Percentiles rank a stretch among this genome's conserved stretches.
Evolutionary conservation across 2,888 invertebrate genomes (phyloP).

Genomic region (Lydus trimaculatus): DNA sequence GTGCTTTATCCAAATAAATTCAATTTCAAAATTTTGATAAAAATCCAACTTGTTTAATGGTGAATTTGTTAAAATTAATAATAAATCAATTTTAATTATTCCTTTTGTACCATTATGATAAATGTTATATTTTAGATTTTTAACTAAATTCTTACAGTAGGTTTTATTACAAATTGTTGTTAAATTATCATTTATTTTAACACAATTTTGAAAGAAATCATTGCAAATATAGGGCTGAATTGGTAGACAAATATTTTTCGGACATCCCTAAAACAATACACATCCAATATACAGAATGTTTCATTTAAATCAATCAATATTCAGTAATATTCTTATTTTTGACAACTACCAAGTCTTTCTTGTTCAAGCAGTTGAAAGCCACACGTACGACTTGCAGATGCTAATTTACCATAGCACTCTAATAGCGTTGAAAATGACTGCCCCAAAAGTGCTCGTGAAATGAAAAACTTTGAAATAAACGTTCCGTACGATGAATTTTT

Average conservation of each 20-base stretch:
- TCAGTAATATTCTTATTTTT: too few relatives aligned
- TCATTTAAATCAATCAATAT: not conserved
- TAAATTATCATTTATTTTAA: slow-evolving; percentile 34
- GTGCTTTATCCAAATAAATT: slow-evolving; percentile 52
- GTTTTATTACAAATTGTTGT: slow-evolving; percentile 39
- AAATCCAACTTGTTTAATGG: slow-evolving; percentile 16
- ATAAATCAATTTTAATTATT: slow-evolving; percentile 54
- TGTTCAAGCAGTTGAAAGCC: too few relatives aligned
- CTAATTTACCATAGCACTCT: too few relatives aligned
- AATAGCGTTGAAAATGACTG: too few relatives aligned
- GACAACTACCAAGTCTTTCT: too few relatives aligned
- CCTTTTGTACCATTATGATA: slow-evolving; percentile 61
- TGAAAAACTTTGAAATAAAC: too few relatives aligned
- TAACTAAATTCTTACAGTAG: slow-evolving; percentile 53
- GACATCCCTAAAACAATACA: slow-evolving; percentile 51
- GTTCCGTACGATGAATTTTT: too few relatives aligned
- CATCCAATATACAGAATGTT: not conserved
- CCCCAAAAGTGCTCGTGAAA: too few relatives aligned
- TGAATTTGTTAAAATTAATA: slow-evolving; percentile 44
- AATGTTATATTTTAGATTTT: slow-evolving; percentile 53
- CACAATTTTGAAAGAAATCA: slow-evolving; percentile 46
- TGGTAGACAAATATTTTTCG: slow-evolving; percentile 53
- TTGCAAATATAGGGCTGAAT: slow-evolving; percentile 51
- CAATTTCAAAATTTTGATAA: slow-evolving; percentile 50
- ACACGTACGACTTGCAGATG: too few relatives aligned